These are phyloP conservation scores for Melanaphis sacchari DNA, from an alignment of 1,140 invertebrate genomes.

Conservation along the genomic window DNA sequence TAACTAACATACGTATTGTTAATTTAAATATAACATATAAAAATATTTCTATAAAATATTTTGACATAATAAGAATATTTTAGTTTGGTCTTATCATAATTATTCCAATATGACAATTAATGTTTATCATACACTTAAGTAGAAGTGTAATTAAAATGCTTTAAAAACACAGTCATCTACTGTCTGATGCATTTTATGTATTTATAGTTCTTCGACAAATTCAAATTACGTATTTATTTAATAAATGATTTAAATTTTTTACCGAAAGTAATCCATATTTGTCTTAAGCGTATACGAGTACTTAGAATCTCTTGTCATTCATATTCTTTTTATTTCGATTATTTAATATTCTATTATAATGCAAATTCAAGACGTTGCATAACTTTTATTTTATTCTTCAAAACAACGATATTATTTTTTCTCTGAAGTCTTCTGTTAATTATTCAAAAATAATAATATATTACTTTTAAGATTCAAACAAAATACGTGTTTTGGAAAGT, in stretches of 20 bases:
- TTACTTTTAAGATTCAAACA: not conserved
- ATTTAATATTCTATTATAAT: not conserved
- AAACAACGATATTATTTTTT: not conserved
- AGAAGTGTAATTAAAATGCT: no score
- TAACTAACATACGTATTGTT: not conserved
- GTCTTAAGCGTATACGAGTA: no score
- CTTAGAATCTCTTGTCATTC: not conserved
- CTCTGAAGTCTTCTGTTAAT: not conserved
- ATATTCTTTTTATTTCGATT: not conserved
- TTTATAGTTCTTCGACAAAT: no score
- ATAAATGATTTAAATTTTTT: no score
- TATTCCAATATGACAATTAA: no score
- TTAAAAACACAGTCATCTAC: no score
- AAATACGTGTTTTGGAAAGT: not conserved
- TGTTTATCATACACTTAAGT: no score
- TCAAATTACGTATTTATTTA: no score
- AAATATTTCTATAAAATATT: not conserved
- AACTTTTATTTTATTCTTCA: not conserved
- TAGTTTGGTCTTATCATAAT: not conserved
- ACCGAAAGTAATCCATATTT: no score
- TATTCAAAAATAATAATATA: constrained; percentile 23
- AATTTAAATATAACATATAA: no score
- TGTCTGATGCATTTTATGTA: no score
- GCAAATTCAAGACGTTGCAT: not conserved
- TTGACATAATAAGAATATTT: not conserved